Evolutionary conservation across 2,888 invertebrate species (phyloP), one percentile per base, ranked within the genome.

Genomic region (Himalopsyche tibetana): DNA sequence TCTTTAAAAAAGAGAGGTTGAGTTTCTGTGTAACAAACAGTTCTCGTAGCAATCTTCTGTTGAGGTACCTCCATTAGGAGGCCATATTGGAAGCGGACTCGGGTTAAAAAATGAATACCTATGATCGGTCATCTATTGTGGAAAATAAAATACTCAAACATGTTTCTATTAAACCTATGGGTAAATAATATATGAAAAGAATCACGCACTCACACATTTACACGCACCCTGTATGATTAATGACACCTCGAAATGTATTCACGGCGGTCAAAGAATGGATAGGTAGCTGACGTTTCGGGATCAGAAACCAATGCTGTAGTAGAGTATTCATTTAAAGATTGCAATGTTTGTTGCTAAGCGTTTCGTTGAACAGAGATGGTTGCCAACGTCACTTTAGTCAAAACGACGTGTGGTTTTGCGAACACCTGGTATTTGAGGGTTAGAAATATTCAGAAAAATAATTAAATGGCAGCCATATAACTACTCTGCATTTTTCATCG

Each of bases 221-320:
- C 74, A 74, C 74, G 74, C 74, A 74, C 55, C 84, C 56, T 42
- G 63, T 88, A 88, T 88, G 88, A 88, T 88, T 88, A 85, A 88
- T 86, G 86, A 82, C 80, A 80, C 84, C 74, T 42, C 55, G 63
- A 84, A 86, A 88, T 85, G 87, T 84, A 88, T 85, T 85, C 86
- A 84, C 84, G 85, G 87, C 84, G 86, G 84, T 86, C 86, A 88
- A 86, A 86, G 83, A 82, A 83, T 80, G 56, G 74, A 74, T 74
- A 74, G 74, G 74, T 74, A 74, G 36, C 36, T 74, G 74, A 74
- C 74, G 74, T 74, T 36, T 74, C 36, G 74, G 74, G 38, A 74
- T 74, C 74, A 74, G 36, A 74, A 36, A 74, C 36, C 15, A 28
- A 36, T 12, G 36, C 5, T 36, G 74, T 38, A 15, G 36, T 74